Conservation (phyloP, 2,888 invertebrate species). For the Cataglyphis albicans region DNA sequence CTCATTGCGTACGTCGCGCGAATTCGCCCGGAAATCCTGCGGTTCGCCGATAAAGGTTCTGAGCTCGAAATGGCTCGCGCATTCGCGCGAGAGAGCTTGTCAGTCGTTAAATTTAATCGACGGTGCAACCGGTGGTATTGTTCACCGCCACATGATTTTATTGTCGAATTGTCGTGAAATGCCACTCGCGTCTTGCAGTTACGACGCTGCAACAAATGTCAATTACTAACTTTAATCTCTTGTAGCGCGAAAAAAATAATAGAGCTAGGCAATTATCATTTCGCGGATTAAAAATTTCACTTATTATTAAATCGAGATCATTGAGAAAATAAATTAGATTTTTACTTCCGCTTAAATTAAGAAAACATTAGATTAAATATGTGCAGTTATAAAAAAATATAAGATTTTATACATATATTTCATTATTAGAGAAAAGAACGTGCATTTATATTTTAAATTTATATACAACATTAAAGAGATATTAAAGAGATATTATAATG, state of each 20-base stretch:
- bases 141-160: conserved; percentile 42
- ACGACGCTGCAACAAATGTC: not conserved
- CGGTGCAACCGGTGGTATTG: conserved; percentile 17
- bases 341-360: not conserved
- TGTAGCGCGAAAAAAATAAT: not conserved
- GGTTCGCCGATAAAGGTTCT: conserved; percentile 22
- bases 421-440: not conserved
- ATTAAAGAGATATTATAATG: not conserved
- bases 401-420: not conserved
- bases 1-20: not conserved
- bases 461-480: not conserved
- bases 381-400: not conserved
- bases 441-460: not conserved
- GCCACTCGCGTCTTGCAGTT: conserved; percentile 17
- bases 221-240: not conserved
- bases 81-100: conserved; percentile 8
- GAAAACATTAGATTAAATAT: not conserved
- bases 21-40: conserved; percentile 55
- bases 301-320: not conserved
- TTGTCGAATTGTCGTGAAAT: conserved; percentile 33
- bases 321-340: not conserved
- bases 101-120: conserved; percentile 58
- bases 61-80: conserved; percentile 6
- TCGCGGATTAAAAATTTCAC: not conserved
- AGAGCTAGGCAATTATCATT: not conserved